Conservation (phyloP, 2,113 vertebrate genomes). For the Eonycteris spelaea region DNA sequence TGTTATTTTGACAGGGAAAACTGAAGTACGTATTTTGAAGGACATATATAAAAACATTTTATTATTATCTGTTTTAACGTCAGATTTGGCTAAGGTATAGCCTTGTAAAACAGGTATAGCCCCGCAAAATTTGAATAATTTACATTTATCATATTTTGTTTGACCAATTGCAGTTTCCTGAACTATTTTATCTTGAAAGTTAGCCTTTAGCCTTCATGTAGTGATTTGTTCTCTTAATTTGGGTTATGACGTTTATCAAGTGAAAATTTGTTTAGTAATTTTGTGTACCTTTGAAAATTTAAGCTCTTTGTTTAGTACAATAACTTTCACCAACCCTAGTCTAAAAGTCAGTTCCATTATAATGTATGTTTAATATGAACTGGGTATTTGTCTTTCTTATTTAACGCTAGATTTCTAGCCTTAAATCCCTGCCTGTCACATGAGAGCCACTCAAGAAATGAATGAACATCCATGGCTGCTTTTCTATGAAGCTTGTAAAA, state of each 20-base stretch:
- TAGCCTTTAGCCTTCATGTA: not conserved
- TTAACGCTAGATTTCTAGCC: not conserved
- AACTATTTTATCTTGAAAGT: not conserved
- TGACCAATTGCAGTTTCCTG: not conserved
- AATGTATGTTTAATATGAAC: not conserved
- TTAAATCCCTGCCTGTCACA: not conserved
- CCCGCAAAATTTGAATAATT: not conserved
- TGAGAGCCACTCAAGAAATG: not conserved
- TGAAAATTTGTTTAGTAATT: not conserved
- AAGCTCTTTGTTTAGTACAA: not conserved
- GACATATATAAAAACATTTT: not conserved
- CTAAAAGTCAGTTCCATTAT: not conserved
- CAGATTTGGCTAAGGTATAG: not conserved
- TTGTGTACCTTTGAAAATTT: not conserved
- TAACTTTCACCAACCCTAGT: not conserved
- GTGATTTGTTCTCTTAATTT: not conserved
- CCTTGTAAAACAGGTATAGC: not conserved
- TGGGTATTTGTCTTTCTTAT: not conserved
- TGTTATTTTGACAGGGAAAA: not conserved
- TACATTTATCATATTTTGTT: not conserved
- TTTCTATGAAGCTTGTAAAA: not conserved
- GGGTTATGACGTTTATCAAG: not conserved
- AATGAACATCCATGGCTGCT: conserved; percentile 33
- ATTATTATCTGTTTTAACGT: not conserved
- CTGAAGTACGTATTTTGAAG: not conserved